Evolutionary conservation across 2,113 vertebrate genomes (phyloP).

Genomic region (Colaptes auratus): DNA sequence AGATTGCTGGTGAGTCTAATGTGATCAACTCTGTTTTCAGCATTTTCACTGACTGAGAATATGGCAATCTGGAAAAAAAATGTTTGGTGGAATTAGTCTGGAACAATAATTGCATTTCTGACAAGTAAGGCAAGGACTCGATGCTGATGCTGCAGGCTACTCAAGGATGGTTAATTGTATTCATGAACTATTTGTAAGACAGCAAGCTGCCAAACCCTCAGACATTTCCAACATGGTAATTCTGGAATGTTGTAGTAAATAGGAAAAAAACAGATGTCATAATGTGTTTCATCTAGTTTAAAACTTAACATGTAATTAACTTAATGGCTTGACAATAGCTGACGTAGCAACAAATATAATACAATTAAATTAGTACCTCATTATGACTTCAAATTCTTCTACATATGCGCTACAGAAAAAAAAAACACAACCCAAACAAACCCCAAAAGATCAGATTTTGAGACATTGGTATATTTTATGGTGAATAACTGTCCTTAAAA

Average conservation of each 20-base stretch:
- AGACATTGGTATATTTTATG: neutral
- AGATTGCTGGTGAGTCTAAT: neutral
- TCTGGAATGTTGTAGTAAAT: slow-evolving; percentile 39
- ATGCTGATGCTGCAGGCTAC: slow-evolving; percentile 57
- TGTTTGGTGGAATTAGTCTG: neutral
- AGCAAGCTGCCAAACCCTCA: slow-evolving; percentile 64
- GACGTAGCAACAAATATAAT: slow-evolving; percentile 58
- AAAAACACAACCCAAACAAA: neutral
- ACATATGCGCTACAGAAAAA: neutral
- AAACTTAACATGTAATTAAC: slow-evolving; percentile 64
- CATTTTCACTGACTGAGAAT: neutral
- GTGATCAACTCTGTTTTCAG: neutral
- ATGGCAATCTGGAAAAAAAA: neutral
- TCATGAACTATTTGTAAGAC: slow-evolving; percentile 63
- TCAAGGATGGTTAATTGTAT: slow-evolving; percentile 59
- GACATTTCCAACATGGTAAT: slow-evolving; percentile 57
- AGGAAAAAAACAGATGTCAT: slow-evolving; percentile 64
- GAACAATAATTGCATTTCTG: slow-evolving; percentile 10
- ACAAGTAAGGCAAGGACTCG: neutral
- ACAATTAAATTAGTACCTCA: slow-evolving; percentile 40
- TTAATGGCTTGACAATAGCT: slow-evolving; percentile 58
- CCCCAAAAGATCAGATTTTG: neutral
- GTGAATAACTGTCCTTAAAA: slow-evolving; percentile 32
- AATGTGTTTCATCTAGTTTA: slow-evolving; percentile 54
- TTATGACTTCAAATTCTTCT: slow-evolving; percentile 42